Evolutionary conservation across 2,113 vertebrate genomes (phyloP), one percentile per base, ranked within the genome.

Genomic region (Petrocephalus microphthalmus): DNA sequence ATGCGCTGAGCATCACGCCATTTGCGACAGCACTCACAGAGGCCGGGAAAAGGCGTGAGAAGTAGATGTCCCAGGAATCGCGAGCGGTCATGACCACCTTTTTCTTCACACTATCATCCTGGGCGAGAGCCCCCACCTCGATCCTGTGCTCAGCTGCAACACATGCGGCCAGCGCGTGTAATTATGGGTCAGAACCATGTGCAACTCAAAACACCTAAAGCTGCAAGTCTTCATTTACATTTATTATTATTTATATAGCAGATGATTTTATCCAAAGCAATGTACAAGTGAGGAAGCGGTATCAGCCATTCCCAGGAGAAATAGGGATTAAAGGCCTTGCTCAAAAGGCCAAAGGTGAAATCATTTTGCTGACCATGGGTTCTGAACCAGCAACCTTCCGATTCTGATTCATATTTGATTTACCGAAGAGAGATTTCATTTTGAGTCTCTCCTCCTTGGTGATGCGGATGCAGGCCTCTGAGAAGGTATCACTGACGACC

Each of bases 1-100:
- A 57, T 2, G 13, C 85, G 47, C 54, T 42, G 17, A 64, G 29
- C 8, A 5, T 7, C 56, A 25, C 33, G 19, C 54, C 29, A 47
- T 33, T 22, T 11, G 85, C 7, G 29, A 22, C 3, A 1, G 64
- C 22, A 71, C 97, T 93, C 92, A 99, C 98, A 89, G 96, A 98
- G 81, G 98, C 98, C 0, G 98, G 98, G 92, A 99, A 99, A 87
- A 99, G 96, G 11, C 98, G 96, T 5, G 97, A 98, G 93, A 99
- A 99, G 90, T 99, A 99, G 15, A 99, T 95, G 82, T 98, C 97
- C 84, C 97, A 99, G 89, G 93, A 94, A 3, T 99, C 97, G 0
- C 96, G 95, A 11, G 98, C 98, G 0, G 95, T 93, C 0, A 91
- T 92, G 15, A 99, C 90, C 1, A 98, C 94, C 0, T 94, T 94